Evolutionary conservation across 2,797 vertebrate species (phyloP).

Genomic region (Moxostoma hubbsi): DNA sequence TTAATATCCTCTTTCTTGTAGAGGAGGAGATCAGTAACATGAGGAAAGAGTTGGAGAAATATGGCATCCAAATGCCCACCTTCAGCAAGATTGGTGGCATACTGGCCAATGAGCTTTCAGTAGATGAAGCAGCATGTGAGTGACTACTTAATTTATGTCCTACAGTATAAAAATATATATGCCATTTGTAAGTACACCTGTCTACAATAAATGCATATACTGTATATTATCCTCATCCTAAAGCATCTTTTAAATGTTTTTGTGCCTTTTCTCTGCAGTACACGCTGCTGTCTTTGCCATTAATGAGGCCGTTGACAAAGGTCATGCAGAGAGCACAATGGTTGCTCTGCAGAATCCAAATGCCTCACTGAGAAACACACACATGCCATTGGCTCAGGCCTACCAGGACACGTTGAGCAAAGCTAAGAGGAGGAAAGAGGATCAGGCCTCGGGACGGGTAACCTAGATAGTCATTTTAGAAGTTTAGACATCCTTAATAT

Average conservation of each 20-base stretch:
- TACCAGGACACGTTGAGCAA: conserved; percentile 90
- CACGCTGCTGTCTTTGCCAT: conserved; percentile 99
- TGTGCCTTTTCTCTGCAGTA: conserved; percentile 73
- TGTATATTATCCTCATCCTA: neutral
- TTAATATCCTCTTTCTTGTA: conserved; percentile 62
- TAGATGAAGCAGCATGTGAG: conserved; percentile 97
- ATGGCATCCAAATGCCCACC: conserved; percentile 97
- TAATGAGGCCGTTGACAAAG: conserved; percentile 92
- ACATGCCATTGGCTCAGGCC: conserved; percentile 79
- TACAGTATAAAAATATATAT: too few relatives aligned
- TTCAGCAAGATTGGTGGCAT: conserved; percentile 99
- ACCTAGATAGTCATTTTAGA: conserved; percentile 35
- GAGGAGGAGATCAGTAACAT: conserved; percentile 99
- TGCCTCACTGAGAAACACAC: conserved; percentile 84
- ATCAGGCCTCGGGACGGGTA: conserved; percentile 83
- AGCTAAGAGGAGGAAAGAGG: conserved; percentile 86
- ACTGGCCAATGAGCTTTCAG: conserved; percentile 93
- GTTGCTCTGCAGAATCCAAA: conserved; percentile 89
- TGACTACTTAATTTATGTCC: conserved; percentile 38
- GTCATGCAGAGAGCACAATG: conserved; percentile 85
- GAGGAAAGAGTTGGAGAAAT: conserved; percentile 96
- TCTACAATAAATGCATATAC: too few relatives aligned
- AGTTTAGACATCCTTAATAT: neutral
- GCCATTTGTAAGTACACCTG: too few relatives aligned
- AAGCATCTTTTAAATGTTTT: neutral